Base-by-base conservation (phyloP, 2,797 vertebrate genomes). In the Anabas testudineus region DNA sequence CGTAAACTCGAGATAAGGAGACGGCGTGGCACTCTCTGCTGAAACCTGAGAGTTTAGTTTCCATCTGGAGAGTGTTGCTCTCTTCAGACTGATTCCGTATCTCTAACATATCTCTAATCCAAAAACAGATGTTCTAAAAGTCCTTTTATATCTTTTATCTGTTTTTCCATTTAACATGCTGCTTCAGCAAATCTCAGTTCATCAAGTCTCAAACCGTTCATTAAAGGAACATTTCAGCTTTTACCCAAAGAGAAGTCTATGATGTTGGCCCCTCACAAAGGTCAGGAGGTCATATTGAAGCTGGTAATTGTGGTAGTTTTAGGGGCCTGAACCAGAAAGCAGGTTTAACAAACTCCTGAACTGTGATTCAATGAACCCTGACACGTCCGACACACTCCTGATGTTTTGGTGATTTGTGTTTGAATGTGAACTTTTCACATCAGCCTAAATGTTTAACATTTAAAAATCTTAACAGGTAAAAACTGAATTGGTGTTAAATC, bases 1-100 rank as follows among this genome's bases (percentile, higher is more conserved):
- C 42, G 59, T 21, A 36, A 64, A 49, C 18, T 66, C n/a, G 22
- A 68, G 57, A 64, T 37, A 12, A 26, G 10, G 48, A 41, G 34
- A 12, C 19, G 7, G n/a, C 3, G 19, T 22, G 32, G 52, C 4
- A 5, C 5, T 6, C 7, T 3, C 10, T 10, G 21, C 24, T 5
- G 22, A 43, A 30, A 39, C 21, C 51, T 21, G 0, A 54, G 30
- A n/a, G 36, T 13, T 43, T 22, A 10, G 18, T 14, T 37, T 41
- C 47, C 43, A 58, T 46, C 74, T 12, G 19, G 10, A 67, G 10
- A 28, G 10, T 22, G 6, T 4, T n/a, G 14, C 14, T 53, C 0
- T 26, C 13, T 53, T 14, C 10, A 28, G 16, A 21, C 2, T 39
- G 43, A 30, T 18, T 3, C 16, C 2, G 16, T 37, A 12, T 37